Evolutionary conservation across 2,888 invertebrate species (phyloP), one percentile per base, ranked within the genome.

Genomic region (Acheta domesticus): DNA sequence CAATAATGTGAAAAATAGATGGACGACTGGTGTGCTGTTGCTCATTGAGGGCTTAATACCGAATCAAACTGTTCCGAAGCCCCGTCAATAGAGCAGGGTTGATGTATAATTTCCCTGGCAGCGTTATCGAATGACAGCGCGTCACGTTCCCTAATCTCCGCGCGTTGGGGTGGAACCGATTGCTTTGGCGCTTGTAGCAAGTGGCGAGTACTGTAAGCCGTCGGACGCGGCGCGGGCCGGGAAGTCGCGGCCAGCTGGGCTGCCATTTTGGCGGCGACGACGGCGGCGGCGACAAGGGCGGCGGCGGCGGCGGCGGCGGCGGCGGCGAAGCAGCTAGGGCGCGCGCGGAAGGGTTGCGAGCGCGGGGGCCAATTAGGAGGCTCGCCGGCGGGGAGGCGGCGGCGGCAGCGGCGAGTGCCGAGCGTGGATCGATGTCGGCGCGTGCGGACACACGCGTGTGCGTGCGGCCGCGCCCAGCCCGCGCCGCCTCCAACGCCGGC

Each of bases 301-400:
- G 19, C 19, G 62, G 62, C 62, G 62, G 2, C 62, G n/a, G n/a
- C n/a, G n/a, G n/a, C n/a, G n/a, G n/a, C 2, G 16, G 12, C 19
- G 16, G 62, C 62, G n/a, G 11, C 62, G 62, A 14, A n/a, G 62
- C 62, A 8, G 62, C 62, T 62, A n/a, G n/a, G 62, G 62, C 62
- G 14, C 62, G 62, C 62, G 14, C 62, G 62, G 62, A 62, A 62
- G 62, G 62, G 62, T 62, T 62, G 62, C 62, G 14, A 14, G 62
- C 50, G 50, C 50, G 50, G 50, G 50, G 12, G 50, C 62, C 62
- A 62, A 62, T 62, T 62, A 62, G 62, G 62, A 62, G 62, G n/a
- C 62, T 62, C 16, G 62, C 62, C 62, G 62, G 14, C 62, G 62
- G 62, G n/a, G 16, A n/a, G 11, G 62, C n/a, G 62, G 62, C n/a